These are phyloP conservation scores for Limnephilus rhombicus DNA, from an alignment of 2,888 invertebrate species.

Conservation along the genomic window DNA sequence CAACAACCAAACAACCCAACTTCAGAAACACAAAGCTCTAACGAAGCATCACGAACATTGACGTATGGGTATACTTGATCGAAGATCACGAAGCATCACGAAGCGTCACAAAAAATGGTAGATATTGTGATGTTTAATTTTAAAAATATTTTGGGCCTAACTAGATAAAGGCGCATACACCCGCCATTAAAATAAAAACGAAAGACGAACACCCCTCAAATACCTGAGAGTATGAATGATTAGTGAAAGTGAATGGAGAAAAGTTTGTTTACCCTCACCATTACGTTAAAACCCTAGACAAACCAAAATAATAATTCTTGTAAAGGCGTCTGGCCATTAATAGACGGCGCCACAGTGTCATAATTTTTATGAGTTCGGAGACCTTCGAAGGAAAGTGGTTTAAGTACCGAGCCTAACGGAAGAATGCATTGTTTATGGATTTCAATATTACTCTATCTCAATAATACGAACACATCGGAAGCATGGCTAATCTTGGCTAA, in stretches of 20 bases:
- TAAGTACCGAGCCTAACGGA: neutral
- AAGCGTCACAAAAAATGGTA: too few species aligned
- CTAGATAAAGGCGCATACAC: neutral
- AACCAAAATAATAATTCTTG: neutral
- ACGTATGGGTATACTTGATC: too few species aligned
- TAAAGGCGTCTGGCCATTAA: neutral
- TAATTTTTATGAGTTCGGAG: neutral
- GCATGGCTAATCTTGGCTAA: neutral
- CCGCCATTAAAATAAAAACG: neutral
- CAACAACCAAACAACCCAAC: too few species aligned
- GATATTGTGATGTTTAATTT: neutral
- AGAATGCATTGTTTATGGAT: neutral
- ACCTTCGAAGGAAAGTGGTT: neutral
- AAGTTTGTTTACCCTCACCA: neutral
- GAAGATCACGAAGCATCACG: too few species aligned
- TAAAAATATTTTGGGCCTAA: neutral
- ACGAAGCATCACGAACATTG: too few species aligned
- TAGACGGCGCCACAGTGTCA: neutral
- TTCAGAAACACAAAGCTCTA: too few species aligned
- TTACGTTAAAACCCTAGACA: neutral
- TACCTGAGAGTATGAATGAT: neutral
- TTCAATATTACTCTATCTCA: neutral
- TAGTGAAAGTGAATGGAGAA: neutral
- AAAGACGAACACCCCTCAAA: neutral
- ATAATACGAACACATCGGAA: neutral